Conservation (phyloP, 2,797 vertebrate genomes). For the Artibeus jamaicensis region DNA sequence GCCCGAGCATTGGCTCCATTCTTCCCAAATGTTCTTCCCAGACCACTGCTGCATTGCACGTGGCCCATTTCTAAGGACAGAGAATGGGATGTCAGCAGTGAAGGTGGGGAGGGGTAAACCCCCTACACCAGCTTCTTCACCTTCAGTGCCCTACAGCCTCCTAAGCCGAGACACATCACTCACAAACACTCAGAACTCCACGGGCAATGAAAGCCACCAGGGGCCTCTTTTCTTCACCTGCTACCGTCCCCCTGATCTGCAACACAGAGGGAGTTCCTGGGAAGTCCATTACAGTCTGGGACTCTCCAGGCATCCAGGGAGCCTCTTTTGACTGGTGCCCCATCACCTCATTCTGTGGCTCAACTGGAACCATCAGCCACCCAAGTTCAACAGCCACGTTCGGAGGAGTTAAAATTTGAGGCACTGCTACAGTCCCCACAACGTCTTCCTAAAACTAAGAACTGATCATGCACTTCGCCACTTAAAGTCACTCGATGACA, state of each 20-base stretch:
- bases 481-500: neutral
- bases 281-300: neutral
- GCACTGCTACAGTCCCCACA: neutral
- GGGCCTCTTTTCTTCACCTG: neutral
- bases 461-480: neutral
- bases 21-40: neutral
- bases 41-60: neutral
- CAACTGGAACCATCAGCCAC: neutral
- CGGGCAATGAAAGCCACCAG: neutral
- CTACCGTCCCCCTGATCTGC: neutral
- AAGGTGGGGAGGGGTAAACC: accelerated
- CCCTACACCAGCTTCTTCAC: neutral
- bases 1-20: neutral
- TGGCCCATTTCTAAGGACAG: neutral
- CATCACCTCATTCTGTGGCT: neutral
- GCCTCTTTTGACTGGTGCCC: neutral
- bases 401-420: neutral
- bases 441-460: neutral
- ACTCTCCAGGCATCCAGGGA: neutral
- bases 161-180: neutral
- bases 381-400: neutral
- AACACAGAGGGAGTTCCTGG: neutral
- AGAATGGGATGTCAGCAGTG: neutral
- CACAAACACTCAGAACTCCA: neutral
- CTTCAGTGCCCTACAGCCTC: neutral